Evolutionary conservation across 2,113 vertebrate genomes (phyloP), one percentile per base, ranked within the genome.

Genomic region (Acanthisitta chloris): DNA sequence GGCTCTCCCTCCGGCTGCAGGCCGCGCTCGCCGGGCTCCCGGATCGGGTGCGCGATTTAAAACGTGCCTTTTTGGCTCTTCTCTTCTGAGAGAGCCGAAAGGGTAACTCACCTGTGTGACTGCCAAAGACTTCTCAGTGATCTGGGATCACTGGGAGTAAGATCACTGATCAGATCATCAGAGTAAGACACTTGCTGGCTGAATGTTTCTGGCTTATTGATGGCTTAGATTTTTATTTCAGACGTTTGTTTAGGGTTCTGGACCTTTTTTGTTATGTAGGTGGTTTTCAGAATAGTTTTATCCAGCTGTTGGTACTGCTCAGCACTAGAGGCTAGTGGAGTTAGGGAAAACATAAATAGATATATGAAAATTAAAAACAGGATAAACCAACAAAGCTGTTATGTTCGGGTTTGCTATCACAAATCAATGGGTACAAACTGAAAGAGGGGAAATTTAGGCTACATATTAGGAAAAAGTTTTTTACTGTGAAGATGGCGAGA

Each of bases 21-120:
- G 69, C 48, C 64, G 43, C 24, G 9, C 34, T 28, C 18, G 2
- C n/a, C 6, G 54, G 9, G 54, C 25, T 29, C 58, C 13, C 48
- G 1, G 6, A 69, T 59, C 17, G 73, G 24, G 8, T 13, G 52
- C 33, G 26, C 43, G 67, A 5, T 25, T 12, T 29, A 1, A 64
- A 45, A 17, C 0, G 14, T 14, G 57, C 36, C 14, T 16, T 12
- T 45, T 29, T 5, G 70, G n/a, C 26, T 36, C 31, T 21, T 34
- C 40, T 49, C 2, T 9, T 17, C 9, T 1, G 33, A 21, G 66
- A 10, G 25, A 28, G 3, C n/a, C 6, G 17, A 1, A 8, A 43
- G n/a, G 14, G 24, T 25, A 2, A 3, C 17, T 76, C 6, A 7
- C 13, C 14, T 12, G 13, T 19, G 51, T 26, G 70, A 18, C 57